A percentile compares a stretch with the other conserved stretches of the same genome.
These are phyloP conservation scores for Drepana arcuata DNA, from an alignment of 1,140 invertebrate genomes.

Conservation along the genomic window DNA sequence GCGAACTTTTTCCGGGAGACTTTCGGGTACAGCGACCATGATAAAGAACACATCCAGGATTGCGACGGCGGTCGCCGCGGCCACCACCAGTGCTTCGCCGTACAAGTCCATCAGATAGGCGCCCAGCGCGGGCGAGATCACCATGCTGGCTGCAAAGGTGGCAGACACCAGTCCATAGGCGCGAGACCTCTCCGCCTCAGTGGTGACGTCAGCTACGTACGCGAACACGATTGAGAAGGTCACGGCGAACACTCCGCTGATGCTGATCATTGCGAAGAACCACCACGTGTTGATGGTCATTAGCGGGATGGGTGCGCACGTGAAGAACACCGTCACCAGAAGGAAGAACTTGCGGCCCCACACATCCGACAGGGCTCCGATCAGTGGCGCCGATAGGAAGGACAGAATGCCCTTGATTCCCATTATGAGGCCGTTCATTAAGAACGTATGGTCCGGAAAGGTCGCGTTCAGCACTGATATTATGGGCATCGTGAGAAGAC, in stretches of 20 bases:
- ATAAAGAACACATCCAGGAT: constrained; percentile 98
- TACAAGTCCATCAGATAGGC: constrained; percentile 93
- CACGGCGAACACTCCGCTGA: constrained; percentile 98
- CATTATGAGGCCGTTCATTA: constrained; percentile 99
- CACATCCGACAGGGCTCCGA: constrained; percentile 97
- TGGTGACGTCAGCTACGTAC: constrained; percentile 99
- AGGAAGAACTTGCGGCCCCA: constrained; percentile 99
- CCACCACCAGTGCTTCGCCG: constrained; percentile 95
- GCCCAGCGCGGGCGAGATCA: constrained; percentile 95
- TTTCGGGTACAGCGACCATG: constrained; percentile 97
- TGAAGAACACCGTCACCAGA: constrained; percentile 98
- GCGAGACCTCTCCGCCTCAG: constrained; percentile 93
- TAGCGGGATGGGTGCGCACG: constrained; percentile 98
- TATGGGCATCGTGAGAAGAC: constrained; percentile 97
- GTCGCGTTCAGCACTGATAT: constrained; percentile 97
- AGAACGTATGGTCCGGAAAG: constrained; percentile 98
- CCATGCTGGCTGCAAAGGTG: constrained; percentile 98
- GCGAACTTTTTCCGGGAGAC: constrained; percentile 93
- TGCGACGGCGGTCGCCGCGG: constrained; percentile 94
- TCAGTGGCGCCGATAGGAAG: constrained; percentile 96
- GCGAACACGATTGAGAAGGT: constrained; percentile 99
- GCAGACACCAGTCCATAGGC: constrained; percentile 98
- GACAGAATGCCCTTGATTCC: constrained; percentile 98
- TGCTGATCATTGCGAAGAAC: constrained; percentile 99
- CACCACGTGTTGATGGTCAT: constrained; percentile 99